Base-by-base conservation (phyloP, 2,797 vertebrate genomes). In the Thalassophryne amazonica region DNA sequence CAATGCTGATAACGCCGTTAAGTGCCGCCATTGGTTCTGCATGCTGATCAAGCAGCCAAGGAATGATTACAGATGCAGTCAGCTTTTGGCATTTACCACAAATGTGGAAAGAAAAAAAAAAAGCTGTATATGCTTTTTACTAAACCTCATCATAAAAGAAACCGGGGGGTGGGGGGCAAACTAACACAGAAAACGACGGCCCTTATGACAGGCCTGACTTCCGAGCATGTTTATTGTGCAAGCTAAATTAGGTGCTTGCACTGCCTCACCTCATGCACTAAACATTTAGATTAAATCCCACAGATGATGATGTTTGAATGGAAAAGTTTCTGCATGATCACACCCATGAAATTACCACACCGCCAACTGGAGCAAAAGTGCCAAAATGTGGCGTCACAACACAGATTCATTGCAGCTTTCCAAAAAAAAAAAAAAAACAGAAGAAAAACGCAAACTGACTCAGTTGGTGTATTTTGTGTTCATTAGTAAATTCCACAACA, bases 1-100 rank as follows among this genome's bases (percentile, higher is more conserved):
- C 42, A 65, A 52, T 51, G 59, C 61, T 58, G 56, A 60, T 62
- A 57, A 56, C 62, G 81, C 76, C 76, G 72, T 17, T 37, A 54
- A 60, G 74, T 60, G 58, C 60, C 65, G 78, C 59, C 52, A 74
- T 79, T 46, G 70, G 53, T 60, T 80, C 52, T 50, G 47, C 19
- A 76, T 56, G 55, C 62, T 79, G 74, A 81, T 81, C 76, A 76
- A 76, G 60, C 59, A 19, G 53, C 54, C 55, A 49, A 10, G 43
- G 64, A 72, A 65, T 59, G 68, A 82, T 80, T 60, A 70, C 63
- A 27, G 66, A 81, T 65, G 55, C 58, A 63, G 49, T 39, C 42
- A 42, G 59, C 56, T 56, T 56, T 35, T 57, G 69, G 59, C 67
- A n/a, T 61, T 28, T 3, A 28, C 46, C 7, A 7, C 43, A 49